These are phyloP conservation scores for Diabrotica virgifera DNA, from an alignment of 1,140 invertebrate species.

Conservation along the genomic window DNA sequence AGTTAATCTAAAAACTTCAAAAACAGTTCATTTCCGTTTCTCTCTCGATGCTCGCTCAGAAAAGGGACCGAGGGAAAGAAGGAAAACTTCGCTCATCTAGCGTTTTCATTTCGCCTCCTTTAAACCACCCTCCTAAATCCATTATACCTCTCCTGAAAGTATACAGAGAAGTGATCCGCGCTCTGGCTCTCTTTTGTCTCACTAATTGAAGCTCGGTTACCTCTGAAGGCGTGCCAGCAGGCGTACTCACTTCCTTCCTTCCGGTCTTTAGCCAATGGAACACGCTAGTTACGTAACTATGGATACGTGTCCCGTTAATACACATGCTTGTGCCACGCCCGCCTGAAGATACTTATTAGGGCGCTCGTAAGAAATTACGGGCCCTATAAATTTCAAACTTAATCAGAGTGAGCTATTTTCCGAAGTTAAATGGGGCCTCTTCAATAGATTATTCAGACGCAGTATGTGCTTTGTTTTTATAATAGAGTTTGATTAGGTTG, in stretches of 20 bases:
- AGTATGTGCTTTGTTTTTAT: conserved; percentile 1
- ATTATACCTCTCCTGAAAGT: not conserved
- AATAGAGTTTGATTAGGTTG: not conserved
- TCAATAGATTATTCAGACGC: conserved; percentile 2
- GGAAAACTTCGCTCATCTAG: not conserved
- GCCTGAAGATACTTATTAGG: conserved; percentile 16
- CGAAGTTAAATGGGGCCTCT: not conserved
- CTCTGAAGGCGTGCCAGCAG: conserved; percentile 13
- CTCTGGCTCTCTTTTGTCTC: conserved; percentile 11
- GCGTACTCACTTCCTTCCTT: conserved; percentile 32
- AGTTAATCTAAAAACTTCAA: conserved; percentile 18
- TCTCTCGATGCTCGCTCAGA: not conserved
- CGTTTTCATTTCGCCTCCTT: not conserved
- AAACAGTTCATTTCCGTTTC: conserved; percentile 26
- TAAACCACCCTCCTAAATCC: conserved; percentile 17
- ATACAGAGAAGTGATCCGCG: conserved; percentile 9
- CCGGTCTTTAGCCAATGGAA: conserved; percentile 34
- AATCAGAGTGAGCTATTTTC: conserved; percentile 14
- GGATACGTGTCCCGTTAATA: conserved; percentile 15
- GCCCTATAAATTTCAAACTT: conserved; percentile 9
- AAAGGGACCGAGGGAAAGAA: too few species aligned
- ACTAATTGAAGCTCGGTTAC: conserved; percentile 27
- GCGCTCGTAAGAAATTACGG: conserved; percentile 16
- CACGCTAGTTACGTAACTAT: conserved; percentile 20
- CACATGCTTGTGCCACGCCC: conserved; percentile 17